Evolutionary conservation across 2,113 vertebrate genomes (phyloP), one percentile per base, ranked within the genome.

Genomic region (Dipodomys spectabilis): DNA sequence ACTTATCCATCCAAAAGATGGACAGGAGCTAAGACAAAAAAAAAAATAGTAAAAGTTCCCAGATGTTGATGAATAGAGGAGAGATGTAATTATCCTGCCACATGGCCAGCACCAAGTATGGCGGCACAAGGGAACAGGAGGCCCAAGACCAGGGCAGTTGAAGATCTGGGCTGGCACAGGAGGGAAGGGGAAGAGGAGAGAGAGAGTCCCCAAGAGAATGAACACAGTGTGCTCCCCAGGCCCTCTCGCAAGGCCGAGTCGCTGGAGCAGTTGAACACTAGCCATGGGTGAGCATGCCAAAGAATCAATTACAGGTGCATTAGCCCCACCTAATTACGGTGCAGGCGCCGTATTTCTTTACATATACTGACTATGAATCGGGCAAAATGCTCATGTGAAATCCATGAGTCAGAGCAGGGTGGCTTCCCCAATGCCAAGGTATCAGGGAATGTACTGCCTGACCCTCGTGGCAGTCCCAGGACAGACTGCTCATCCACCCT

Each of bases 221-320:
- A n/a, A 80, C 88, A 18, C 7, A 32, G 6, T 0, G 6, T 30
- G 45, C 45, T 35, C 65, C 71, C 60, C 2, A 75, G 79, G 45
- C 39, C 10, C 5, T 4, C 35, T n/a, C 10, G n/a, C 19, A 79
- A 20, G 10, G 67, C 72, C 1, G 39, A 89, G 32, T 35, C 72
- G 13, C 74, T 6, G 15, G 25, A 22, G 60, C 18, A 45, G 67
- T 44, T 64, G 32, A 73, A 22, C 13, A 30, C 45, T 0, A 13
- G 74, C 90, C 62, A 74, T 1, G 27, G 62, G 28, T 2, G 22
- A 30, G 86, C 6, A 1, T 88, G 91, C 96, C 94, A 94, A 83
- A 45, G 74, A 80, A 65, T 83, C 93, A 91, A 68, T 93, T 88
- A 86, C 85, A 72, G 68, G 19, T 32, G 57, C 73, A 68, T 78